Base-by-base conservation (phyloP, 2,888 invertebrate genomes). In the Octonoba sinensis region DNA sequence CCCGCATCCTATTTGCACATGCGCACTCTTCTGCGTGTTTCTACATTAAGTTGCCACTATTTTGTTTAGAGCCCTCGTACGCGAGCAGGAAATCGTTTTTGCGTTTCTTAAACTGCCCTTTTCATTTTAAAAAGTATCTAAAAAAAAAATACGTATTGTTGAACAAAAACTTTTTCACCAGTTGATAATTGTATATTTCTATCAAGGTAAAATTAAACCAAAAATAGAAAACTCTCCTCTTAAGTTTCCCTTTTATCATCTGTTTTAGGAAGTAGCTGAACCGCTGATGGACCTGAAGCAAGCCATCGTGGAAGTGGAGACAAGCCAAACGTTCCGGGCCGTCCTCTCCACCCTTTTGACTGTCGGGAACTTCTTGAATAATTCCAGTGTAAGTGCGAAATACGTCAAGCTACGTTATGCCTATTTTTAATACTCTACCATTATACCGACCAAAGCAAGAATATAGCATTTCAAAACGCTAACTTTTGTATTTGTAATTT, bases 231-330 rank as follows among this genome's bases (percentile, higher is more conserved):
- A n/a, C n/a, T n/a, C n/a, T n/a, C n/a, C n/a, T n/a, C n/a, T 8
- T 36, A 8, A 36, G 11, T 8, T 8, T 36, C 59, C 22, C 4
- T 59, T 3, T 59, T 22, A 20, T 64, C n/a, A 12, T 56, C 15
- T 51, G 18, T 75, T 76, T 18, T 92, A 96, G 93, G 99, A 99
- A 92, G 95, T 99, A 87, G 97, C 97, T 71, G 99, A 99, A 90
- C 98, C 99, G 60, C 90, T 99, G 86, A 97, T 97, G 96, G 99
- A 99, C 90, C 90, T 99, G 86, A 99, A 99, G 90, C 95, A 96
- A 89, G 99, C 98, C 82, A 94, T 98, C 88, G 96, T 96, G 89
- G 93, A 96, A 83, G 90, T 99, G 85, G 94, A 94, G 89, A 91
- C 92, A 84, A 98, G 97, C 90, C 94, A 93, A 89, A 99, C 99